These are phyloP conservation scores for Sparidentex hasta DNA, from an alignment of 2,797 vertebrate genomes.

Conservation along the genomic window DNA sequence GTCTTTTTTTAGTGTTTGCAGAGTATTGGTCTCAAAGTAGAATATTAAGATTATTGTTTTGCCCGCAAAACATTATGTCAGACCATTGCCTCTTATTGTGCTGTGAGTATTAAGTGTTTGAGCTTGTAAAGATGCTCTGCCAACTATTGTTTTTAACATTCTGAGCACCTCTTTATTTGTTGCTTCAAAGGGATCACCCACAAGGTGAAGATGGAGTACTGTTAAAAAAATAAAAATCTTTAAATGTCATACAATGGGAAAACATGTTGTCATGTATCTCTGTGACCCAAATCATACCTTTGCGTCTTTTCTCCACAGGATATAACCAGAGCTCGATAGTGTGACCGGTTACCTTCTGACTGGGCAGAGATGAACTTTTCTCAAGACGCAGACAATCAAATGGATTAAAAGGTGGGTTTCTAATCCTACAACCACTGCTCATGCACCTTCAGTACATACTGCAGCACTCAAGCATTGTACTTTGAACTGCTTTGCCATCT, in stretches of 20 bases:
- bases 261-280: not conserved
- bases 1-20: conserved; percentile 48
- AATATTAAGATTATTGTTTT: conserved; percentile 59
- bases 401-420: conserved; percentile 76
- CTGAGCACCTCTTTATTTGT: not conserved
- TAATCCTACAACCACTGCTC: not conserved
- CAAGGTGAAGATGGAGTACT: not conserved
- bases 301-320: conserved; percentile 48
- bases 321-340: conserved; percentile 6
- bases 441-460: conserved; percentile 14
- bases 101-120: conserved; percentile 14
- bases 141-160: conserved; percentile 1
- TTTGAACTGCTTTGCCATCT: not conserved
- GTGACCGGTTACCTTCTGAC: conserved; percentile 31
- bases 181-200: conserved; percentile 3
- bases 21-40: conserved; percentile 67
- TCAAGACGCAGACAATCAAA: conserved; percentile 38
- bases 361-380: conserved; percentile 51
- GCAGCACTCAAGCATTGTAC: not conserved
- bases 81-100: conserved; percentile 19
- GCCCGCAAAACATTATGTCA: conserved; percentile 24
- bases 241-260: not conserved
- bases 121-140: conserved; percentile 26
- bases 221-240: not conserved
- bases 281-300: conserved; percentile 5